phyloP scores from a whole-genome alignment of 2,113 vertebrate genomes.

The Odontophorus gujanensis region DNA sequence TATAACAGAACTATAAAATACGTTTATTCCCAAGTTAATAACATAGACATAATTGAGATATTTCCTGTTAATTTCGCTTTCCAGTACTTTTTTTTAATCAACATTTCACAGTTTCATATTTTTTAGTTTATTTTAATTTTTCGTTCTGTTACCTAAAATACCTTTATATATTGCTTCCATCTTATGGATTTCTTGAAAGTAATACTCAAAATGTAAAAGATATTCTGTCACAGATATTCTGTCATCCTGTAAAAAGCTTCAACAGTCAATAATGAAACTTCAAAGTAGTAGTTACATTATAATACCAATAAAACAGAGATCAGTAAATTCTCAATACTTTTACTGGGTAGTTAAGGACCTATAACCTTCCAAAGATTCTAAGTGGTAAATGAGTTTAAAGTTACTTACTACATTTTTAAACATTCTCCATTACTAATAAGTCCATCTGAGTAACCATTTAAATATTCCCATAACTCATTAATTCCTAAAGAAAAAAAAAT shows the following conservation, averaged over 20 bases:
- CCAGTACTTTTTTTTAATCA: background rate
- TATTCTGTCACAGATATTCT: background rate
- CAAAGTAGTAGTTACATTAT: slow-evolving; percentile 22
- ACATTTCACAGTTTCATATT: background rate
- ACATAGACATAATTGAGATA: background rate
- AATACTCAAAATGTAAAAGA: slow-evolving; percentile 24
- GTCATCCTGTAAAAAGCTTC: slow-evolving; percentile 26
- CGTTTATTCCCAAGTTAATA: background rate
- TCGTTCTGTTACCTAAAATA: background rate
- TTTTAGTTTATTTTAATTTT: background rate
- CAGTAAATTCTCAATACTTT: slow-evolving; percentile 57
- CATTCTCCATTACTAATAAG: slow-evolving; percentile 7
- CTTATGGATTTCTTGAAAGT: background rate
- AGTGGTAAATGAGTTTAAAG: slow-evolving; percentile 50
- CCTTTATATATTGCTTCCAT: background rate
- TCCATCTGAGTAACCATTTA: slow-evolving; percentile 34
- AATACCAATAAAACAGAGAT: slow-evolving; percentile 33
- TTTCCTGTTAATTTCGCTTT: background rate
- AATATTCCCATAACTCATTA: background rate
- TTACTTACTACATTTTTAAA: slow-evolving; percentile 51
- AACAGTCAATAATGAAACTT: slow-evolving; percentile 32
- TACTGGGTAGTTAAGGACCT: slow-evolving; percentile 57
- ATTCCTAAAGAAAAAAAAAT: slow-evolving; percentile 8
- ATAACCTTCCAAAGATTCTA: slow-evolving; percentile 41
- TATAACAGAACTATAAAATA: background rate